Conservation (phyloP, 2,797 vertebrate species). For the Nyctibius grandis region DNA sequence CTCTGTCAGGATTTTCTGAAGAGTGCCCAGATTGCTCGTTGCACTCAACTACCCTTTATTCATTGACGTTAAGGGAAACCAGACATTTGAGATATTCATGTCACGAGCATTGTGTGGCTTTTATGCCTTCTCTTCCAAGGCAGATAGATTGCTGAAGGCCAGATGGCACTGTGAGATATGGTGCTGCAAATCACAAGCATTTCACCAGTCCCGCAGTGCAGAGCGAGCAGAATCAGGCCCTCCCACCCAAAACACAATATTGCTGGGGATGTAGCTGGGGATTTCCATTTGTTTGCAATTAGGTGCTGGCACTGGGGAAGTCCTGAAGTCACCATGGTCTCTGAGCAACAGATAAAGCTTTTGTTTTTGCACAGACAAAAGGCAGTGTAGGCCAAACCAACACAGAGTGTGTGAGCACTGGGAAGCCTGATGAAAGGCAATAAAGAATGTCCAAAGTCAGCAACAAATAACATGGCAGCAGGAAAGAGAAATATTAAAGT, state of each 20-base stretch:
- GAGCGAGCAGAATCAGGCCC: neutral
- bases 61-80: neutral
- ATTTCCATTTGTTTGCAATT: slow-evolving; percentile 58
- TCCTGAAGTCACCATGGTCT: slow-evolving; percentile 39
- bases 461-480: slow-evolving; percentile 37
- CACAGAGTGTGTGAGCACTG: neutral
- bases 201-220: neutral
- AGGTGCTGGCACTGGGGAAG: slow-evolving; percentile 38
- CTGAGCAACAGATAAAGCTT: slow-evolving; percentile 42
- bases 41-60: neutral
- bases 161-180: neutral
- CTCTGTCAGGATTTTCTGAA: neutral
- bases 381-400: slow-evolving; percentile 42
- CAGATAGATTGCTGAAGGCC: neutral
- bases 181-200: neutral
- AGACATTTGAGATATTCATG: neutral
- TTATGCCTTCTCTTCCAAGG: neutral
- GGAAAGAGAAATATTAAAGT: neutral
- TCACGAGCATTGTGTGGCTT: neutral
- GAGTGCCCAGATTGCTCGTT: neutral
- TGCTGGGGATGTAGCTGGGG: neutral
- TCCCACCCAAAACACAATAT: neutral
- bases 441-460: slow-evolving; percentile 50
- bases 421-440: slow-evolving; percentile 5
- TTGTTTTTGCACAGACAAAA: slow-evolving; percentile 43